These are phyloP conservation scores for Clarias pachynema DNA, from an alignment of 2,797 vertebrate genomes.

Conservation along the genomic window DNA sequence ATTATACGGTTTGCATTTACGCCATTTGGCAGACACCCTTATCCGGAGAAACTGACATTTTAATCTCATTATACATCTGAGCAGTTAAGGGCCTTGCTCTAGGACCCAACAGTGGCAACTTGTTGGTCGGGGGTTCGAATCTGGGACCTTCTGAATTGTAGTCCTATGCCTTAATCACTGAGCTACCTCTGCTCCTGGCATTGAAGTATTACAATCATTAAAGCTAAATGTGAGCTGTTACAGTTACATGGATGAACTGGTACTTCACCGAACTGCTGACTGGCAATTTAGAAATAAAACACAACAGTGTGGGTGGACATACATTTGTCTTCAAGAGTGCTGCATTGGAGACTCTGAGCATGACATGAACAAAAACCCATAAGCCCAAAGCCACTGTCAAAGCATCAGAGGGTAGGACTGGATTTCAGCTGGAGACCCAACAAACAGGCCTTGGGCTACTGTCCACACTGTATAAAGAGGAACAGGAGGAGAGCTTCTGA, in stretches of 20 bases:
- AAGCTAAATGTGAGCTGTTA: slow-evolving; percentile 47
- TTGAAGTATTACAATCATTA: slow-evolving; percentile 54
- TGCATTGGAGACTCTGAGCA: slow-evolving; percentile 27
- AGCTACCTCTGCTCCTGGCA: background rate
- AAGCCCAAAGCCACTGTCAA: slow-evolving; percentile 47
- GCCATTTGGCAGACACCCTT: no score
- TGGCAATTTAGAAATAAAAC: slow-evolving; percentile 42
- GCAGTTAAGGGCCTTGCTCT: no score
- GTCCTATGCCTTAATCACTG: no score
- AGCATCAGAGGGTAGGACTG: slow-evolving; percentile 47
- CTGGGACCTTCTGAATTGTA: no score
- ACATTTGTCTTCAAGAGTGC: slow-evolving; percentile 25
- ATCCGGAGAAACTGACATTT: no score
- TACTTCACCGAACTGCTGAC: slow-evolving; percentile 36
- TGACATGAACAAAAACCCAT: slow-evolving; percentile 45
- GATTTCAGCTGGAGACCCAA: slow-evolving; percentile 54
- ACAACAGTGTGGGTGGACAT: slow-evolving; percentile 25
- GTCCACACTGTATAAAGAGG: slow-evolving; percentile 45
- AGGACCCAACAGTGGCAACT: no score
- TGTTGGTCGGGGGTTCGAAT: no score
- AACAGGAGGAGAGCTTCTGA: slow-evolving; percentile 44
- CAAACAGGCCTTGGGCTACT: slow-evolving; percentile 53
- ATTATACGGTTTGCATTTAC: slow-evolving; percentile 13
- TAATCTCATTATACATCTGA: no score
- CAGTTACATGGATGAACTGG: slow-evolving; percentile 43